phyloP scores from a whole-genome alignment of 2,113 vertebrate genomes.

The Ptyas mucosa region DNA sequence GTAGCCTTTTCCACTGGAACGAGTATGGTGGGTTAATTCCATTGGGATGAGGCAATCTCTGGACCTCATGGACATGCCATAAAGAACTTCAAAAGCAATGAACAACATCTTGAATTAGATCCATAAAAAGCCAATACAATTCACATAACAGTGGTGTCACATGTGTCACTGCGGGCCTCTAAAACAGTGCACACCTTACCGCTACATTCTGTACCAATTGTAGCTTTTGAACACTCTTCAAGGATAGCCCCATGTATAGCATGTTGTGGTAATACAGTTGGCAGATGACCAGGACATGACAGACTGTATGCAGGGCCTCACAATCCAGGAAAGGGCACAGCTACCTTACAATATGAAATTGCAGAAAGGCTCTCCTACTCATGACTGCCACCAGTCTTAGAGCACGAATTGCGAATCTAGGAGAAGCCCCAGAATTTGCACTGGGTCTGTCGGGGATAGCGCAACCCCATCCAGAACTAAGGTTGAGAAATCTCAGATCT shows the following conservation, averaged over 20 bases:
- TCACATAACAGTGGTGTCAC: neutral
- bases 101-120: neutral
- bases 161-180: neutral
- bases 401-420: neutral
- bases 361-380: neutral
- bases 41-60: neutral
- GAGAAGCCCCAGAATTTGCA: neutral
- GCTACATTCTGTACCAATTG: neutral
- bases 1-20: neutral
- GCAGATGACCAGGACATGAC: neutral
- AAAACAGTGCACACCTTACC: neutral
- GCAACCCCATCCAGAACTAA: neutral
- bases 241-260: neutral
- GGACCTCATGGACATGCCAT: neutral
- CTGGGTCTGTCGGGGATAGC: neutral
- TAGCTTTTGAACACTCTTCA: neutral
- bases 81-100: neutral
- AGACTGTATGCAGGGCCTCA: neutral
- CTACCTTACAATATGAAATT: neutral
- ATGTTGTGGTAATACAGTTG: too few relatives aligned
- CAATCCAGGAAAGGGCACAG: neutral
- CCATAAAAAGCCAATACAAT: neutral
- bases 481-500: neutral
- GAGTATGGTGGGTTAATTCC: neutral
- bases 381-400: neutral